Base-by-base conservation (phyloP, 2,113 vertebrate species). In the Phaethornis superciliosus region DNA sequence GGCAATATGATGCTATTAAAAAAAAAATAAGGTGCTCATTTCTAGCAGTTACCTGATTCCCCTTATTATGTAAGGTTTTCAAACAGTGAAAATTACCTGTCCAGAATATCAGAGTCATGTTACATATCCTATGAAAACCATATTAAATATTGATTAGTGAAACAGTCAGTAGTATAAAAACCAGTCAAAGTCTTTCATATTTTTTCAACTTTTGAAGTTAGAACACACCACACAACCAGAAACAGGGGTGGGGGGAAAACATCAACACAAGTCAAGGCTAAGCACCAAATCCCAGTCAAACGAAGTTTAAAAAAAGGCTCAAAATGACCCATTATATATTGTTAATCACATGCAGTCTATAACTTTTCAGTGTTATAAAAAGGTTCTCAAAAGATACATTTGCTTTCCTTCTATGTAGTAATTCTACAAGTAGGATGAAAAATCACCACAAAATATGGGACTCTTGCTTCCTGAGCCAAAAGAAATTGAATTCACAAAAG, bases 41-140 rank as follows among this genome's bases (percentile, higher is more conserved):
- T 96, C 95, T 97, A 96, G 94, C 95, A 95, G 83, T 95, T 93
- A 96, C 94, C 96, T 96, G 94, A 91, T 95, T 96, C 94, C 95
- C 94, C 86, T 89, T 88, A 96, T 95, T 90, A 96, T 2, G 32
- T 81, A 96, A 97, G 72, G 85, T 96, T 97, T 97, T 95, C 95
- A 96, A 97, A 93, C 96, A 96, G 90, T 40, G 78, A 95, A 95
- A 97, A 93, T 97, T 97, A 97, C 96, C 97, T 97, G 97, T 97
- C 97, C 97, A 96, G 96, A 95, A 96, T 97, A 97, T 96, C 96
- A 97, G 96, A 96, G 96, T 97, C 96, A 97, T 97, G 96, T 97
- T 97, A 97, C 93, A 97, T 96, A 97, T 89, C 97, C 96, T 97
- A 97, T 95, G 95, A 97, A 97, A 97, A 97, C 96, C 96, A 97